Evolutionary conservation across 2,797 vertebrate species (phyloP), one percentile per base, ranked within the genome.

Genomic region (Chelmon rostratus): DNA sequence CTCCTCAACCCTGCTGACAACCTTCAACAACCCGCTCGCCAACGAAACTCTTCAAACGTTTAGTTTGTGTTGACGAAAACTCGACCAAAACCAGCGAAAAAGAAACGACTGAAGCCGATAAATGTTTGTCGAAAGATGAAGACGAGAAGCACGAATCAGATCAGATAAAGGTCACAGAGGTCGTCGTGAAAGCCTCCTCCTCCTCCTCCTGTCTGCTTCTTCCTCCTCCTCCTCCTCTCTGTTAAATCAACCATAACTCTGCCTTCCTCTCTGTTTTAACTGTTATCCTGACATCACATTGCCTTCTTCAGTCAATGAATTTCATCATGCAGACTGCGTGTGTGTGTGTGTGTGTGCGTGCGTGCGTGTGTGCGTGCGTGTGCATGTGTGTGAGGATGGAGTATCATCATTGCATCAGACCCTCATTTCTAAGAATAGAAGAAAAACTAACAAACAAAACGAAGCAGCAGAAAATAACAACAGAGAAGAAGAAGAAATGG

Each of bases 221-320:
- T 31, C 16, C 8, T 28, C 10, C 9, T 8, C 15, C 19, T 37
- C 16, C 35, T 38, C n/a, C 18, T 33, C 21, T 6, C 5, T 8
- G 19, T n/a, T 40, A 50, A 37, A 8, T 37, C 8, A 5, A 5
- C 8, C 37, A n/a, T n/a, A n/a, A n/a, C 37, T 37, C 8, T 37
- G 5, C n/a, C 47, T 15, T 10, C 40, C 5, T 9, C 6, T 9
- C 1, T 12, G 40, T 12, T n/a, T n/a, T 28, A 25, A 54, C 63
- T 46, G 66, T 15, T 70, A 16, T 72, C 66, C 63, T 81, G 35
- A 52, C 73, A 83, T 80, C 76, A 83, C 78, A 31, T 92, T 90
- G 83, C 90, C 81, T 63, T 74, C 78, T 79, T 33, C 80, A 85
- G 83, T 90, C 90, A 89, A 83, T 89, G 89, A 28, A 82, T 90